phyloP scores from a whole-genome alignment of 2,113 vertebrate genomes.

The Saccopteryx bilineata region DNA sequence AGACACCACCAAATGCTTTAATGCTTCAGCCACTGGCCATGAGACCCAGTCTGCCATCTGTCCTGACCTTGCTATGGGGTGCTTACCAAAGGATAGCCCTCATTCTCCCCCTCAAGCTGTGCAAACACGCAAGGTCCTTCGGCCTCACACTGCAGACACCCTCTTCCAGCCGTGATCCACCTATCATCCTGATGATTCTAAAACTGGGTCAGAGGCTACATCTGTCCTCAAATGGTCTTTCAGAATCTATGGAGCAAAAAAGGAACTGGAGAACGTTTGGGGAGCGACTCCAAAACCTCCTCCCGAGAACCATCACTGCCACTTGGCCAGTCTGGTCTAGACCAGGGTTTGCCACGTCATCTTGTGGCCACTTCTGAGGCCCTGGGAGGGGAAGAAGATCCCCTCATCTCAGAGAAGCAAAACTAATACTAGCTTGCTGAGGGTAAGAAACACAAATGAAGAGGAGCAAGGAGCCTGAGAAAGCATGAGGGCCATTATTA shows the following conservation, averaged over 20 bases:
- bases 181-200: not conserved
- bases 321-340: not conserved
- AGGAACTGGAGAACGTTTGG: not conserved
- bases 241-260: constrained; percentile 4
- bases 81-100: not conserved
- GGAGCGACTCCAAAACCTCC: not conserved
- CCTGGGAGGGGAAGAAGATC: constrained; percentile 20
- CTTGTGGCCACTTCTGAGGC: constrained; percentile 19
- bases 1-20: constrained; percentile 66
- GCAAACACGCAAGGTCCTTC: not conserved
- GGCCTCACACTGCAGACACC: not conserved
- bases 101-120: not conserved
- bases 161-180: constrained; percentile 15
- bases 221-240: constrained; percentile 22
- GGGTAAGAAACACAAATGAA: constrained; percentile 13
- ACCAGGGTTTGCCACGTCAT: constrained; percentile 30
- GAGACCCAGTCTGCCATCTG: constrained; percentile 53
- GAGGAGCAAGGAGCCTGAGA: constrained; percentile 13
- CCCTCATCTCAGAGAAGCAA: constrained; percentile 56
- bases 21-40: constrained; percentile 73
- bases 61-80: constrained; percentile 9
- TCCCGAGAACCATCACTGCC: not conserved
- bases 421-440: constrained; percentile 35
- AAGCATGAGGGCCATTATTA: not conserved
- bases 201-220: not conserved